These are phyloP conservation scores for Buphagus erythrorhynchus DNA, from an alignment of 2,797 vertebrate species.

Conservation along the genomic window DNA sequence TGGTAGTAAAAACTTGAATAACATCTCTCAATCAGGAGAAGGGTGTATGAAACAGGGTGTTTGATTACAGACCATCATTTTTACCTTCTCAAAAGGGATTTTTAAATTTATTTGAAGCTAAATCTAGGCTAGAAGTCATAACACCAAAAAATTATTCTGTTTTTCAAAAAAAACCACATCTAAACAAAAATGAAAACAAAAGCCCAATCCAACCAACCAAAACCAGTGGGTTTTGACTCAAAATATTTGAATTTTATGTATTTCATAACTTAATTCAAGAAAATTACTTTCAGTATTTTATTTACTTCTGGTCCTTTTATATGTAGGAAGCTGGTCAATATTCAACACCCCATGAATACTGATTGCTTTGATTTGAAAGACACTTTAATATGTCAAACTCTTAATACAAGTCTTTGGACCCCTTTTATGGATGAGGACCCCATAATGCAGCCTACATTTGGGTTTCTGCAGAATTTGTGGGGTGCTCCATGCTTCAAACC, in stretches of 20 bases:
- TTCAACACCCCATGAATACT: neutral
- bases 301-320: neutral
- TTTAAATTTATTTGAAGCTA: neutral
- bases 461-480: neutral
- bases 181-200: neutral
- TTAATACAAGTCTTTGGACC: neutral
- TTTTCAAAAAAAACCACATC: neutral
- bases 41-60: neutral
- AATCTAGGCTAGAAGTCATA: neutral
- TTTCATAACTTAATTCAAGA: neutral
- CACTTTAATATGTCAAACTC: neutral
- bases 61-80: neutral
- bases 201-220: too few species aligned
- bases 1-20: neutral
- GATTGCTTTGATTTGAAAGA: neutral
- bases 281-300: neutral
- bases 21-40: neutral
- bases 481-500: neutral
- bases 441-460: neutral
- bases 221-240: accelerated
- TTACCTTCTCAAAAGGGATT: neutral
- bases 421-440: neutral
- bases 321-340: neutral
- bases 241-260: neutral
- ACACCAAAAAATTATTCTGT: accelerated